Base-by-base conservation (phyloP, 2,113 vertebrate species). In the Pterocles gutturalis region DNA sequence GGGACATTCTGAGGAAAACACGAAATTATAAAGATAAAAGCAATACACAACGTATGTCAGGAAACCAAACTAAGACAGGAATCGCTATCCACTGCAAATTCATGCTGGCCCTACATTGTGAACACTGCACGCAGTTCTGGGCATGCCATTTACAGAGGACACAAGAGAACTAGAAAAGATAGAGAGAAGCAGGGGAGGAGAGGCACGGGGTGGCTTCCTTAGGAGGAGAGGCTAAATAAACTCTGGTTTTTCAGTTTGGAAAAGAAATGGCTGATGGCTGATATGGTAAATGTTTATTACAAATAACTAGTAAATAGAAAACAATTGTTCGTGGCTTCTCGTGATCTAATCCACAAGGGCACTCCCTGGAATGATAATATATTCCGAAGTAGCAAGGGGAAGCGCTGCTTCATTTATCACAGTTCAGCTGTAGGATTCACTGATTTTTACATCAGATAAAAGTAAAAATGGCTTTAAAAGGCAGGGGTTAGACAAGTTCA, bases 61-160 rank as follows among this genome's bases (percentile, higher is more conserved):
- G 53, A 83, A 80, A 76, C 11, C 31, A 65, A 66, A 62, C 64
- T 28, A 21, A 51, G n/a, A 19, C 0, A 64, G 66, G 34, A 72
- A 77, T 48, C 28, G 1, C 8, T 10, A 19, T 0, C 18, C 58
- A 33, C 3, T 5, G 85, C 34, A 66, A 61, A 45, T 36, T 17
- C 38, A 8, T 2, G 41, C 5, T 55, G 5, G 0, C 4, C 46
- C 36, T 8, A 1, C 3, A 17, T 15, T 5, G 11, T 48, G 71
- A 73, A 57, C 3, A 17, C 33, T 10, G 38, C 5, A 41, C 0
- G 9, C 17, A 49, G 41, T 3, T 70, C 58, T 81, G 58, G 26
- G 22, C 73, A 66, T 19, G 49, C 54, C 54, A 5, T 10, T 78
- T n/a, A 24, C 36, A 75, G 18, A 72, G 38, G 61, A n/a, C 51